phyloP scores from a whole-genome alignment of 2,888 invertebrate species.

The Lasioglossum marginatum region DNA sequence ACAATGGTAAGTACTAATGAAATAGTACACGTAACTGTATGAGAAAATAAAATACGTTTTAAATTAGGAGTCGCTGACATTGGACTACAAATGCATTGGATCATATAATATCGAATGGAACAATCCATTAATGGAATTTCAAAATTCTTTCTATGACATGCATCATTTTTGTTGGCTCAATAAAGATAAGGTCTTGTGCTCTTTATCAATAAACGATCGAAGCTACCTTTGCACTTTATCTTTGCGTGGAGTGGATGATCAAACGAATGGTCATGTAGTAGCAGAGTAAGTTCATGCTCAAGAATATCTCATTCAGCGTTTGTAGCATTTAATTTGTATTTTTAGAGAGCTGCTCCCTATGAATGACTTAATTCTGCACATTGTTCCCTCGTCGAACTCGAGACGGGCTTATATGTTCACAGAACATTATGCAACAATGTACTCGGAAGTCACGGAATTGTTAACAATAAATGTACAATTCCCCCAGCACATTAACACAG shows the following conservation, averaged over 20 bases:
- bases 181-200: constrained; percentile 84
- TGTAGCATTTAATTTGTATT: constrained; percentile 12
- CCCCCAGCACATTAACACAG: constrained; percentile 84
- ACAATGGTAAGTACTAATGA: constrained; percentile 67
- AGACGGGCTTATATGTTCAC: constrained; percentile 80
- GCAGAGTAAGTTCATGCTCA: constrained; percentile 68
- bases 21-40: constrained; percentile 20
- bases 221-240: constrained; percentile 75
- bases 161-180: constrained; percentile 87
- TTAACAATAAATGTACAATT: constrained; percentile 80
- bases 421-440: constrained; percentile 82
- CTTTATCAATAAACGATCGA: constrained; percentile 62
- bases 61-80: constrained; percentile 68
- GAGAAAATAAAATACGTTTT: constrained; percentile 2
- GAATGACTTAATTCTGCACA: constrained; percentile 80
- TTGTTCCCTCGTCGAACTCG: constrained; percentile 74
- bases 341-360: constrained; percentile 69
- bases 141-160: constrained; percentile 78
- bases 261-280: constrained; percentile 57
- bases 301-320: not conserved
- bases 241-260: constrained; percentile 63
- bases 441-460: constrained; percentile 70
- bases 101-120: constrained; percentile 75
- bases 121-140: constrained; percentile 19
- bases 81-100: constrained; percentile 75